phyloP scores from a whole-genome alignment of 2,888 invertebrate species.

The Stenolophus ochropezus region DNA sequence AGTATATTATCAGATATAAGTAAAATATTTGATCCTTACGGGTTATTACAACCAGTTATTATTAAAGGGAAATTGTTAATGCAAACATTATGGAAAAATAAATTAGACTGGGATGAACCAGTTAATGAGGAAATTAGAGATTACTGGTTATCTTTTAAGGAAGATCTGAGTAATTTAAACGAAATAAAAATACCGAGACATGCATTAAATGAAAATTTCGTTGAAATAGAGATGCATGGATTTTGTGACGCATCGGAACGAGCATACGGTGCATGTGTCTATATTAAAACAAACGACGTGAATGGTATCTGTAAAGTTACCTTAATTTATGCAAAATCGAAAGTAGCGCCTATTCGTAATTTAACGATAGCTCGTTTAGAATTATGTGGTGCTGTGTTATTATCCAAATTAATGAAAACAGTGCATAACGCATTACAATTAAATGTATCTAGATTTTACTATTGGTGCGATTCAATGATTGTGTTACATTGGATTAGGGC shows the following conservation, averaged over 20 bases:
- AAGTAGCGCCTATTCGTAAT: slow-evolving; percentile 63
- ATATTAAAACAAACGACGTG: slow-evolving; percentile 59
- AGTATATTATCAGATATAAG: no score
- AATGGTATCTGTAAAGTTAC: slow-evolving; percentile 1
- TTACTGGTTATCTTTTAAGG: no score
- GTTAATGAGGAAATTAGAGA: no score
- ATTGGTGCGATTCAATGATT: slow-evolving; percentile 64
- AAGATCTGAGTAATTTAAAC: no score
- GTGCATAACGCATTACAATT: slow-evolving; percentile 40
- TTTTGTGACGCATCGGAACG: slow-evolving; percentile 63
- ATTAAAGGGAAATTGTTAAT: no score
- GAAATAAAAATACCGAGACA: not conserved
- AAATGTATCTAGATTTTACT: slow-evolving; percentile 21
- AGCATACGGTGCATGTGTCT: slow-evolving; percentile 60
- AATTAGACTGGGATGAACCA: no score
- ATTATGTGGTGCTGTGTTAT: slow-evolving; percentile 61
- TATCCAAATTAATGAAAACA: slow-evolving; percentile 51
- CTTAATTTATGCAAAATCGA: slow-evolving; percentile 62
- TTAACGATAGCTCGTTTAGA: slow-evolving; percentile 62
- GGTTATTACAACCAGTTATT: no score
- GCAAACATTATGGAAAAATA: no score
- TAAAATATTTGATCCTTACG: no score
- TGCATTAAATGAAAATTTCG: not conserved
- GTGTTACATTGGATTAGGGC: slow-evolving; percentile 63
- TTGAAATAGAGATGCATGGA: slow-evolving; percentile 59